These are phyloP conservation scores for Serripes groenlandicus DNA, from an alignment of 2,888 invertebrate species.

Conservation along the genomic window DNA sequence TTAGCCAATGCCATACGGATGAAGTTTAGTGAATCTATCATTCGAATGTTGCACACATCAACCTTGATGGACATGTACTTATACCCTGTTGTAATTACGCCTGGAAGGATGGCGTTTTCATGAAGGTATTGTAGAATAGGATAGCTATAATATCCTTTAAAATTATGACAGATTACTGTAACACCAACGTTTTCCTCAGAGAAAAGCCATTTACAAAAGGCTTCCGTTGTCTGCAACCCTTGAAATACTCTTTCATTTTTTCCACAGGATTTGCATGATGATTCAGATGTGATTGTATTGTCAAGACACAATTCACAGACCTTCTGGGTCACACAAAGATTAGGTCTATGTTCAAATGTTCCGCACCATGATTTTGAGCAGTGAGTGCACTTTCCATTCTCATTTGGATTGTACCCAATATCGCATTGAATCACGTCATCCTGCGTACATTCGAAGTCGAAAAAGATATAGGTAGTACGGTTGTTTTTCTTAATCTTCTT, in stretches of 20 bases:
- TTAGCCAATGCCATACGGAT: slow-evolving; percentile 58
- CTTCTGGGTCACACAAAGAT: slow-evolving; percentile 54
- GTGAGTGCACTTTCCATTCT: slow-evolving; percentile 3
- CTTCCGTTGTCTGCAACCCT: slow-evolving; percentile 17
- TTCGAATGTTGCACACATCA: slow-evolving; percentile 37
- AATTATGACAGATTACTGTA: slow-evolving; percentile 60
- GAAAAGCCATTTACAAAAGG: slow-evolving; percentile 62
- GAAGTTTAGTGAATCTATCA: slow-evolving; percentile 61
- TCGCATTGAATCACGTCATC: slow-evolving; percentile 32
- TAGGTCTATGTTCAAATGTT: slow-evolving; percentile 29
- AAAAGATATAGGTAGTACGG: slow-evolving; percentile 42
- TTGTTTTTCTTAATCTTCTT: background rate
- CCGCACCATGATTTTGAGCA: slow-evolving; percentile 43
- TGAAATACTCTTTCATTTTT: slow-evolving; percentile 42
- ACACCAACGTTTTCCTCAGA: slow-evolving; percentile 51
- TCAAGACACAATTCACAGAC: slow-evolving; percentile 40
- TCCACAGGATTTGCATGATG: slow-evolving; percentile 39
- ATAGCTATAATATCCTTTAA: slow-evolving; percentile 61
- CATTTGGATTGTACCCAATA: slow-evolving; percentile 6
- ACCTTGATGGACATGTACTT: slow-evolving; percentile 44
- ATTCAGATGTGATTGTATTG: slow-evolving; percentile 14
- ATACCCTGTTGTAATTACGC: slow-evolving; percentile 31
- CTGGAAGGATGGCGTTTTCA: slow-evolving; percentile 52
- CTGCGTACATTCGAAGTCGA: slow-evolving; percentile 55
- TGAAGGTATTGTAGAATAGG: slow-evolving; percentile 56